A percentile compares a stretch with the other conserved stretches of the same genome.
phyloP scores from a whole-genome alignment of 2,888 invertebrate genomes.

The Macaria liturata region DNA sequence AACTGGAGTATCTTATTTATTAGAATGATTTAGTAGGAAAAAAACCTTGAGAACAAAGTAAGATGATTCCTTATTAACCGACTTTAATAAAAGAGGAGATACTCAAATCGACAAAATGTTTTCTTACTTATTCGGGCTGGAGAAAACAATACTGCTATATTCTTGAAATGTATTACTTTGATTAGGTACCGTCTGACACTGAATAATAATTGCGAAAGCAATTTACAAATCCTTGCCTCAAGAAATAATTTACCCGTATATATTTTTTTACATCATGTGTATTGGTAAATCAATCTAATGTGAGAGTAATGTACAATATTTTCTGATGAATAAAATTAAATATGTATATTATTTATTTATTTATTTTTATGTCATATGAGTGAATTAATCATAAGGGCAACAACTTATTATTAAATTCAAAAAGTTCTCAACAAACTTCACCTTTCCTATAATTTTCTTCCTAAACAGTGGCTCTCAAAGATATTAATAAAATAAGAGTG shows the following conservation, averaged over 20 bases:
- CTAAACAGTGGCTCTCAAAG: neutral
- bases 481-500: conserved; percentile 42
- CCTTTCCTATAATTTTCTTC: neutral
- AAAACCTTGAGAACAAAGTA: neutral
- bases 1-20: conserved; percentile 41
- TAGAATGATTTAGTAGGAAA: conserved; percentile 19
- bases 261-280: no score
- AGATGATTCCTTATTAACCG: neutral
- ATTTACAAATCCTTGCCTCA: no score
- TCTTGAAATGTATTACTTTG: no score
- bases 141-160: no score
- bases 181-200: neutral
- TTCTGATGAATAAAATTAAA: no score
- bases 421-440: neutral
- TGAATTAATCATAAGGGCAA: neutral
- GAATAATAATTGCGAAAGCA: neutral
- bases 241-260: no score
- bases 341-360: no score
- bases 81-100: neutral
- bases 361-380: no score
- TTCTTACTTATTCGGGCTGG: no score
- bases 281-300: no score
- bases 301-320: no score
- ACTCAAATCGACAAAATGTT: no score
- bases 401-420: neutral